Base-by-base conservation (phyloP, 2,113 vertebrate species). In the Symphodus melops region DNA sequence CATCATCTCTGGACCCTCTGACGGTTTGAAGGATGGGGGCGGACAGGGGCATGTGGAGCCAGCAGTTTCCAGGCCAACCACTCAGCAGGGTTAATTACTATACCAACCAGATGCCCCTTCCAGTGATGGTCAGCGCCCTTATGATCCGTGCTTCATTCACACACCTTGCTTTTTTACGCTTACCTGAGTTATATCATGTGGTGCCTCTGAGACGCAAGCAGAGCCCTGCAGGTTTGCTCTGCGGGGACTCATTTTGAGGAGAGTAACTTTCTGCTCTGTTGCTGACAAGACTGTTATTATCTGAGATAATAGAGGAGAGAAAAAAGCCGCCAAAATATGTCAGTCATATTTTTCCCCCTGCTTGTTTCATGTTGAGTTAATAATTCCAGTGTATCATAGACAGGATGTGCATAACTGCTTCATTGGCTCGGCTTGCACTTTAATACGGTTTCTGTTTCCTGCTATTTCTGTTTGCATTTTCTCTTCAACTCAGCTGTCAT, bases 41-140 rank as follows among this genome's bases (percentile, higher is more conserved):
- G 75, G 64, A 79, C 68, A 59, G 80, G 89, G 80, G 56, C 75
- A 67, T 72, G 65, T 67, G 76, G 76, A 89, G 82, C 28, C 75
- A 72, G 80, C 73, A 69, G 76, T 87, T 90, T 90, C 82, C 77
- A 84, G 67, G 79, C 84, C 75, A 69, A 79, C 73, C 81, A 73
- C 79, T 84, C 78, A 76, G 72, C 71, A 72, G 75, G 89, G 90
- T 89, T 93, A 93, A 91, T 91, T 86, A 91, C 85, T 85, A 44
- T 78, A 83, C 86, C 78, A 77, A 61, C 79, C 81, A 80, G 68
- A 51, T 56, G 67, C 71, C 86, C 78, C 72, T 68, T 68, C 84
- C 76, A 75, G 66, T 81, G 74, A 76, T 88, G 83, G 86, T 73
- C 80, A 80, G n/a, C 59, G 58, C 67, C 80, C 81, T 74, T 49